phyloP scores from a whole-genome alignment of 2,113 vertebrate genomes.

The Hypomesus transpacificus region DNA sequence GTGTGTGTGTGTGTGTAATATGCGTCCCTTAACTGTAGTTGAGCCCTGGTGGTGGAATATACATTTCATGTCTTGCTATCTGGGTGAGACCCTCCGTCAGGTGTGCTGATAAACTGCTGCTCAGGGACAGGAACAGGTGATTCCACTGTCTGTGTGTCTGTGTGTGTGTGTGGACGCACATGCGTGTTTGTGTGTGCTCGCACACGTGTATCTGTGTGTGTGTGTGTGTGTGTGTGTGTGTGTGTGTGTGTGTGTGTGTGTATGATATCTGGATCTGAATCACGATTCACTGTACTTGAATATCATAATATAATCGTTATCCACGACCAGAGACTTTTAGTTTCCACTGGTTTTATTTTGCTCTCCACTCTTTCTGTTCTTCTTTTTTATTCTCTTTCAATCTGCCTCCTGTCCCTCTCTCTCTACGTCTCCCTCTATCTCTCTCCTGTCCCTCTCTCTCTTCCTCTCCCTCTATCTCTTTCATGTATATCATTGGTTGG shows the following conservation, averaged over 20 bases:
- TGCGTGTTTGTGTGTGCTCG: neutral
- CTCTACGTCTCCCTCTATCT: neutral
- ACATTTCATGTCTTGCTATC: too few relatives aligned
- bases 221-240: neutral
- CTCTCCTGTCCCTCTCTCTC: constrained; percentile 17
- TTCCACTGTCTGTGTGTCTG: constrained; percentile 3
- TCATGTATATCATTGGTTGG: constrained; percentile 30
- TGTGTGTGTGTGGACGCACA: neutral
- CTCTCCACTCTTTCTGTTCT: neutral
- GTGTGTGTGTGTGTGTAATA: neutral
- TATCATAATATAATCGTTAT: too few relatives aligned
- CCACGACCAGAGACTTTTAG: neutral
- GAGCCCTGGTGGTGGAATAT: too few relatives aligned
- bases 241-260: constrained; percentile 7
- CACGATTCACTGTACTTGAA: too few relatives aligned
- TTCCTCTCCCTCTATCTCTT: neutral
- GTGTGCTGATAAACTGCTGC: too few relatives aligned
- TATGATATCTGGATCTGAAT: neutral
- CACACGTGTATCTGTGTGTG: neutral
- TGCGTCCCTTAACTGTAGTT: too few relatives aligned
- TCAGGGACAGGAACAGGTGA: too few relatives aligned
- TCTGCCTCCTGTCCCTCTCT: neutral
- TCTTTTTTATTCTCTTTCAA: neutral
- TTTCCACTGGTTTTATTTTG: neutral
- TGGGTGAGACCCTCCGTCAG: too few relatives aligned